A percentile compares a stretch with the other conserved stretches of the same genome.
Evolutionary conservation across 2,888 invertebrate genomes (phyloP).

Genomic region (Dynastes grantii): DNA sequence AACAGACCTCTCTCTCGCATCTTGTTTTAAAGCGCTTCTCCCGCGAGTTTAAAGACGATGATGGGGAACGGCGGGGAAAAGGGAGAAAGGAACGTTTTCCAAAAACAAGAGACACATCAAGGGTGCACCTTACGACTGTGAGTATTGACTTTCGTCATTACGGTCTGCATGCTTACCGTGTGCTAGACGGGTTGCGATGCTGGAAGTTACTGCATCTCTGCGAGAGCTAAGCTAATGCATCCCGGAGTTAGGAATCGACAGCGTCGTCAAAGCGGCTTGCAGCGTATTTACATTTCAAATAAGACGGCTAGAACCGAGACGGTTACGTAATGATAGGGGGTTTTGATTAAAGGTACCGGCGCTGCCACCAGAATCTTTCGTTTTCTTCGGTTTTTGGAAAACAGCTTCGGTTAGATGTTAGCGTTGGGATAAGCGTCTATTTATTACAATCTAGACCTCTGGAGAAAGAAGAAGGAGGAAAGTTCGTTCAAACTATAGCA

Average conservation of each 20-base stretch:
- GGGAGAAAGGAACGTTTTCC: slow-evolving; percentile 21
- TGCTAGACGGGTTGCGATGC: not conserved
- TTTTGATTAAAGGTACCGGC: slow-evolving; percentile 17
- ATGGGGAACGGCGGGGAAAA: not conserved
- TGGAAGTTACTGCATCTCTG: slow-evolving; percentile 17
- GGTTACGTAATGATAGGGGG: not conserved
- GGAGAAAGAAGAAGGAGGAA: no score
- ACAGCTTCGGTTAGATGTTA: no score
- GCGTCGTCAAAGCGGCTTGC: not conserved
- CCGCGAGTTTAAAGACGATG: not conserved
- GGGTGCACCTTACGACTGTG: not conserved
- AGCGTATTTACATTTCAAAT: slow-evolving; percentile 24
- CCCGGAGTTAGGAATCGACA: slow-evolving; percentile 1
- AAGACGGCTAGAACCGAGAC: not conserved
- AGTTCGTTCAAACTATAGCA: no score
- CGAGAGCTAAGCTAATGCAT: not conserved
- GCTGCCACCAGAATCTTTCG: not conserved
- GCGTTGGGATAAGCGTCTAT: no score
- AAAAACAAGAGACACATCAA: slow-evolving; percentile 37
- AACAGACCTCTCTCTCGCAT: slow-evolving; percentile 36
- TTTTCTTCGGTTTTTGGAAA: no score
- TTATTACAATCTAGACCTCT: not conserved
- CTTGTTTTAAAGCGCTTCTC: not conserved
- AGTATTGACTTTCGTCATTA: slow-evolving; percentile 45
- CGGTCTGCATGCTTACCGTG: not conserved